Evolutionary conservation across 2,797 vertebrate species (phyloP), one percentile per base, ranked within the genome.

Genomic region (Nannoperca obscura): DNA sequence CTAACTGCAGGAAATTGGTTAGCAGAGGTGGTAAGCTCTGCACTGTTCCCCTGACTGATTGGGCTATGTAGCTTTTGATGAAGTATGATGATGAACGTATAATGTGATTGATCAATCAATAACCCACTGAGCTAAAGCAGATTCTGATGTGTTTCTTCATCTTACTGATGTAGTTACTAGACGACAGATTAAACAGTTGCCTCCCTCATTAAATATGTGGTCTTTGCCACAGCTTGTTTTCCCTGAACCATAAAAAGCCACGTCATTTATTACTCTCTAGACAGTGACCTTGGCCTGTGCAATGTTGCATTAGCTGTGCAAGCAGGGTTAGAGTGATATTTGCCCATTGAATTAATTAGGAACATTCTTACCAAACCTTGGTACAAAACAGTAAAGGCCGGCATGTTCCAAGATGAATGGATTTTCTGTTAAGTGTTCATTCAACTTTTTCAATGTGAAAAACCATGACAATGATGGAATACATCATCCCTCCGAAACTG

Each of bases 401-500:
- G n/a, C n/a, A n/a, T n/a, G n/a, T n/a, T n/a, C n/a, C n/a, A n/a
- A n/a, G n/a, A n/a, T n/a, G n/a, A 30, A 30, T 57, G 4, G 15
- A n/a, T 19, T 15, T 12, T 14, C 20, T 17, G n/a, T 47, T 13
- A 65, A 30, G 6, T 54, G 40, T 69, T 52, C 10, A 12, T 22
- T 46, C 15, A 74, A 8, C 13, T 24, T 42, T 42, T 68, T 32
- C 34, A 61, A 49, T 24, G 49, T 53, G 50, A 40, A 66, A 46
- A 34, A 70, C 22, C 20, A 19, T 65, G 59, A 53, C 50, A 59
- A 71, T n/a, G n/a, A 32, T 20, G 22, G 7, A 36, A 73, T 3
- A 20, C 40, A 50, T 13, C n/a, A 30, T 27, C 27, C 8, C 9
- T 38, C n/a, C 10, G 13, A 20, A 36, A 38, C 5, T 8, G 10